Evolutionary conservation across 2,797 vertebrate genomes (phyloP).

Genomic region (Delichon dasypus): DNA sequence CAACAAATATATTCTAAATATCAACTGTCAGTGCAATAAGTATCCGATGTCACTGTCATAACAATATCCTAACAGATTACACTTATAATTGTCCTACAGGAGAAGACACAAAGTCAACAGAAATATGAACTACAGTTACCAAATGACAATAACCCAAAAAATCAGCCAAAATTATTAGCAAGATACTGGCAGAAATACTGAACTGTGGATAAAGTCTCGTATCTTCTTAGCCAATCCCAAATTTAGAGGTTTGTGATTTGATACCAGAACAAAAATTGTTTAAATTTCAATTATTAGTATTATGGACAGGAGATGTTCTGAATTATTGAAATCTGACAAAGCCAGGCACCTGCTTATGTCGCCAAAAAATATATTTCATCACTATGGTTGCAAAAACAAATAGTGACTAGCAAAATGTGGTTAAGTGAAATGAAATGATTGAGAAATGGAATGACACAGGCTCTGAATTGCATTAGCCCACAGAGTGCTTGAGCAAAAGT

Average conservation of each 20-base stretch:
- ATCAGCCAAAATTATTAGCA: not conserved
- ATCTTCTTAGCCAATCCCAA: not conserved
- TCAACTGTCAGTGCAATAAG: not conserved
- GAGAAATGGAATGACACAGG: slow-evolving; percentile 47
- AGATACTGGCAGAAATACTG: not conserved
- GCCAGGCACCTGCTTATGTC: slow-evolving; percentile 26
- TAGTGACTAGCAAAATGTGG: slow-evolving; percentile 14
- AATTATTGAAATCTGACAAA: slow-evolving; percentile 14
- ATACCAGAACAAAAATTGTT: not conserved
- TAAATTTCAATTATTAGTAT: not conserved
- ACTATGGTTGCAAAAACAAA: slow-evolving; percentile 69
- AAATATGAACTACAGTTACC: not conserved
- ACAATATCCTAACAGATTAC: not conserved
- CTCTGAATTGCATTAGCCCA: slow-evolving; percentile 30
- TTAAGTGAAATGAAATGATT: slow-evolving; percentile 34
- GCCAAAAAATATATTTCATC: slow-evolving; percentile 63
- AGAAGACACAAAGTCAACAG: not conserved
- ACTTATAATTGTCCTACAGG: not conserved
- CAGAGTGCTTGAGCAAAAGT: not conserved
- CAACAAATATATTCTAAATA: not conserved
- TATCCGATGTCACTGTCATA: not conserved
- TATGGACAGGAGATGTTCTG: not conserved
- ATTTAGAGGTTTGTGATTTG: not conserved
- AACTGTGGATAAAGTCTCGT: not conserved
- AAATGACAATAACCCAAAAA: not conserved